Conservation (phyloP, 2,888 invertebrate species). For the Ichneumoninae sp. region DNA sequence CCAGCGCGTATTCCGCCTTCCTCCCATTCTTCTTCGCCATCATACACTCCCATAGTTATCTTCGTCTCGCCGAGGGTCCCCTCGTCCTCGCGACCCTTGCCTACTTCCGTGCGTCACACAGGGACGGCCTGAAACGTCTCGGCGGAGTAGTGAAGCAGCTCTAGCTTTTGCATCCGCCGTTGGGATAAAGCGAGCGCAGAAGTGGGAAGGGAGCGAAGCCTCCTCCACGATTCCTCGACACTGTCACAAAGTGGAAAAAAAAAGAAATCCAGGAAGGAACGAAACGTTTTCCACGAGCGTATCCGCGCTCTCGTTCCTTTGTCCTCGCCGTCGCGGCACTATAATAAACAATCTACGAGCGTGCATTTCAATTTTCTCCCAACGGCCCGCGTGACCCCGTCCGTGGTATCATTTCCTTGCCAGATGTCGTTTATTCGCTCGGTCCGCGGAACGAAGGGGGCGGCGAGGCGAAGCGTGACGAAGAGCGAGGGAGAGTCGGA, state of each 20-base stretch:
- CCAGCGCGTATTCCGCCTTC: slow-evolving; percentile 11
- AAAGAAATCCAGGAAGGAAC: neutral
- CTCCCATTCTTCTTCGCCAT: slow-evolving; percentile 25
- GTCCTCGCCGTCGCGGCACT: slow-evolving; percentile 10
- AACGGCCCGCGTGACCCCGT: neutral
- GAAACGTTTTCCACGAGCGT: slow-evolving; percentile 18
- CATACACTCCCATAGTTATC: slow-evolving; percentile 6
- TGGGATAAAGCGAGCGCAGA: slow-evolving; percentile 20
- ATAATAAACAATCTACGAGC: slow-evolving; percentile 37
- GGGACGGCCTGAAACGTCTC: slow-evolving; percentile 29
- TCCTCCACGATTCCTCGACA: slow-evolving; percentile 2
- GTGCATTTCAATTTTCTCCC: slow-evolving; percentile 36
- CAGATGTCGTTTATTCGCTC: slow-evolving; percentile 36
- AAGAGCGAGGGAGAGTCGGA: neutral
- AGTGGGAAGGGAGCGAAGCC: neutral
- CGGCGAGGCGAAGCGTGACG: neutral
- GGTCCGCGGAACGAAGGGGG: neutral
- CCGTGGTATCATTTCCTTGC: slow-evolving; percentile 34
- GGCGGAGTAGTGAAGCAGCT: neutral
- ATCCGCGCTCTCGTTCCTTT: slow-evolving; percentile 25
- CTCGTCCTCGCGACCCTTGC: slow-evolving; percentile 24
- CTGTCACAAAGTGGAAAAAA: slow-evolving; percentile 1
- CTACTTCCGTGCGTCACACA: slow-evolving; percentile 36
- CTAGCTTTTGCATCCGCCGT: slow-evolving; percentile 14
- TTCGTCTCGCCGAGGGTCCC: neutral